phyloP scores from a whole-genome alignment of 2,113 vertebrate genomes.

The Mobula hypostoma region DNA sequence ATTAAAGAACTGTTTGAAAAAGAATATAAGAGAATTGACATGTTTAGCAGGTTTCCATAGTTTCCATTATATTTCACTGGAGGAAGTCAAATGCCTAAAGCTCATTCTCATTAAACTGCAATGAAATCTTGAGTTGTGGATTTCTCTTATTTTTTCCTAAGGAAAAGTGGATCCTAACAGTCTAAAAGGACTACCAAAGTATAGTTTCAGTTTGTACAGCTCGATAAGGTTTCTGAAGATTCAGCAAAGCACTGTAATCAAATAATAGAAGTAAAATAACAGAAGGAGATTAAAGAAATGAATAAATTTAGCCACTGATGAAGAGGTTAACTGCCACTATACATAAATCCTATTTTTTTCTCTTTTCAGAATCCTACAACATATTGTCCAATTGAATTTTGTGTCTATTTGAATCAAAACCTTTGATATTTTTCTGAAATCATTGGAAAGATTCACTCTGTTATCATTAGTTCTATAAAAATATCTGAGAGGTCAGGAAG shows the following conservation, averaged over 20 bases:
- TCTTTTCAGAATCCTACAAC: background rate
- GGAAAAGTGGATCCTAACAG: background rate
- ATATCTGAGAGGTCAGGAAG: background rate
- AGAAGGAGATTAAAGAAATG: background rate
- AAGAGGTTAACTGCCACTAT: background rate
- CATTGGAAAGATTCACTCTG: background rate
- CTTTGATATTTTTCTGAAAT: background rate
- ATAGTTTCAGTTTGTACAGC: background rate
- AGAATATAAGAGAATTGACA: conserved; percentile 9
- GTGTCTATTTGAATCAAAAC: background rate
- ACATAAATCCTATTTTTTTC: background rate
- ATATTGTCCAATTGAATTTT: background rate
- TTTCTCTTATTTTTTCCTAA: background rate
- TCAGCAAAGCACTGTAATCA: background rate
- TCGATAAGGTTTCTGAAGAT: background rate
- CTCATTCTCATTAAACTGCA: background rate
- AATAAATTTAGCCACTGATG: background rate
- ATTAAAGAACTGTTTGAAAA: conserved; percentile 21
- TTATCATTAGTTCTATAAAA: background rate
- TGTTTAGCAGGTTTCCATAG: conserved; percentile 18
- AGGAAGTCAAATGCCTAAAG: background rate
- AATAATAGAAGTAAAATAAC: background rate
- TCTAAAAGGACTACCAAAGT: background rate
- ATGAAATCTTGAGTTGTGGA: background rate
- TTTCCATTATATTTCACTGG: conserved; percentile 23